Percentiles rank a stretch among this genome's conserved stretches.
Evolutionary conservation across 1,140 invertebrate genomes (phyloP).

Genomic region (Penaeus indicus): DNA sequence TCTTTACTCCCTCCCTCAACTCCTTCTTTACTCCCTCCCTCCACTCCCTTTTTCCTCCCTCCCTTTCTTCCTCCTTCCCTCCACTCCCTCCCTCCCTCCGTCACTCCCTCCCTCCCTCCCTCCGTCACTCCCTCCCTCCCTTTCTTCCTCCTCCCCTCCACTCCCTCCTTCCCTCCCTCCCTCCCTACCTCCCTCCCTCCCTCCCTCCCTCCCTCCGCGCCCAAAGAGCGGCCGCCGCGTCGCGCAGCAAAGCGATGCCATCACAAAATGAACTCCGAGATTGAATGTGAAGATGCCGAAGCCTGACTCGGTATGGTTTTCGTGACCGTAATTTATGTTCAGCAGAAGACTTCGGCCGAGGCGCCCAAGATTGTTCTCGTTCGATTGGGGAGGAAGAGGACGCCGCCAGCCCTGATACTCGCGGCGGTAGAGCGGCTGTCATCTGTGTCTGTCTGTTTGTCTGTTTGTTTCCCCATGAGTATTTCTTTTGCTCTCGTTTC

Average conservation of each 20-base stretch:
- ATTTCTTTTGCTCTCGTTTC: too few species aligned
- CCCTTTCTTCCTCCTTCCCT: background rate
- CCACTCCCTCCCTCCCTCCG: background rate
- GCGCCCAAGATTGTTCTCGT: slow-evolving; percentile 6
- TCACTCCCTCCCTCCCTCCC: too few species aligned
- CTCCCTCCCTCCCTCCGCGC: background rate
- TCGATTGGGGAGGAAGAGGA: background rate
- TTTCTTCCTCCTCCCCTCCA: background rate
- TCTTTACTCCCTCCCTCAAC: too few species aligned
- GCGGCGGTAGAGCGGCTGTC: too few species aligned
- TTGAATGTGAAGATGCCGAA: too few species aligned
- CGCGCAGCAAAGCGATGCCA: slow-evolving; percentile 10
- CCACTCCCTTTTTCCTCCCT: background rate
- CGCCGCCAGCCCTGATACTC: too few species aligned
- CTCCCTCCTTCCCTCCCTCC: background rate
- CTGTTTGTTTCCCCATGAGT: too few species aligned
- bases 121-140: background rate
- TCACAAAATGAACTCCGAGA: too few species aligned
- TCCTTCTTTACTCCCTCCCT: too few species aligned
- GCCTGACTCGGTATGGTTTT: background rate
- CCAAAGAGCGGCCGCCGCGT: background rate
- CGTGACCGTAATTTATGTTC: slow-evolving; percentile 27
- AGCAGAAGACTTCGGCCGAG: slow-evolving; percentile 16
- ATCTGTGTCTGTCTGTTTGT: too few species aligned
- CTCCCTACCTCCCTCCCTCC: background rate